phyloP scores from a whole-genome alignment of 2,113 vertebrate genomes.

The Caloenas nicobarica region DNA sequence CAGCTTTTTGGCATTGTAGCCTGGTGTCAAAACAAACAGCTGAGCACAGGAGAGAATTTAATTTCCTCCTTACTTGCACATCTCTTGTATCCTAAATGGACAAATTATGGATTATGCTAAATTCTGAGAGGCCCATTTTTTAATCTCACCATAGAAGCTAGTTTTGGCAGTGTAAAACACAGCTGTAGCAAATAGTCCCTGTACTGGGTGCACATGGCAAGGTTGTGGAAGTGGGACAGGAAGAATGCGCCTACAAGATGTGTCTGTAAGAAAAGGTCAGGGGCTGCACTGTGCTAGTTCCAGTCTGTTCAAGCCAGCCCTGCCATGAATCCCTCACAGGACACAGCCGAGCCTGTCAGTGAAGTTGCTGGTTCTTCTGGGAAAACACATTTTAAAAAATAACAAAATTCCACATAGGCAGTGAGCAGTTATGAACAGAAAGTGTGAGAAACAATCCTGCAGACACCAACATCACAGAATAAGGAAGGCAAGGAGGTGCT shows the following conservation, averaged over 20 bases:
- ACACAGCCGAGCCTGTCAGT: background rate
- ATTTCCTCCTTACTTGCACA: background rate
- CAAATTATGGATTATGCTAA: background rate
- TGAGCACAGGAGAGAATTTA: accelerated
- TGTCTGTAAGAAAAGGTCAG: background rate
- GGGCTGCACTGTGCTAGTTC: background rate
- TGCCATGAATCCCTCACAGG: background rate
- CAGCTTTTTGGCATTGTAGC: background rate
- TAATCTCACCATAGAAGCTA: background rate
- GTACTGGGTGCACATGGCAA: background rate
- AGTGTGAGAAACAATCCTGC: background rate
- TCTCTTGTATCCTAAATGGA: background rate
- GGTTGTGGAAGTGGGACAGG: background rate
- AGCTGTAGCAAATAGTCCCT: background rate
- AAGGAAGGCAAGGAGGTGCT: background rate
- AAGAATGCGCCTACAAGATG: background rate
- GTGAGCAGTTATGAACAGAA: background rate
- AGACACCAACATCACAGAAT: background rate
- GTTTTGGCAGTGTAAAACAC: background rate
- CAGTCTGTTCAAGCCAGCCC: background rate
- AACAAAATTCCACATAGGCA: background rate
- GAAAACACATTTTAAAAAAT: background rate
- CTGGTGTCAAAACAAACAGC: background rate
- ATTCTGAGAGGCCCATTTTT: background rate
- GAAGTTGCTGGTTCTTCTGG: background rate